Evolutionary conservation across 2,888 invertebrate genomes (phyloP).

Genomic region (Plagiodera versicolora): DNA sequence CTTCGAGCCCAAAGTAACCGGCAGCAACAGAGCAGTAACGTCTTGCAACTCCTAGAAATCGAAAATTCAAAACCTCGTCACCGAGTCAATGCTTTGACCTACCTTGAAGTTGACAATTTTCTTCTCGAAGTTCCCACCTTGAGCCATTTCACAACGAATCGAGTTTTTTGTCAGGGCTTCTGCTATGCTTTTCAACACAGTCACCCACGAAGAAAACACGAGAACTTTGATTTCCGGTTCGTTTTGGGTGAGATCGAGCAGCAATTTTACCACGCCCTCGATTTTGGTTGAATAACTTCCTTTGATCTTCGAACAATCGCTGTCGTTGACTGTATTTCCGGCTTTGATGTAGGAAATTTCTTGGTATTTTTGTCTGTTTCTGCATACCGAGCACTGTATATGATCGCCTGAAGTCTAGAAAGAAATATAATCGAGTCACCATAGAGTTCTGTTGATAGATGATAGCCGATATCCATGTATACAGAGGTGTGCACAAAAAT

Average conservation of each 20-base stretch:
- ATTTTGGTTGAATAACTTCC: constrained; percentile 75
- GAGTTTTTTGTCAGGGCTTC: constrained; percentile 60
- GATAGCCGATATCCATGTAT: too few relatives aligned
- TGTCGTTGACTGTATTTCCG: constrained; percentile 34
- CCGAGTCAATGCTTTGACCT: constrained; percentile 41
- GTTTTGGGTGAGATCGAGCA: constrained; percentile 58
- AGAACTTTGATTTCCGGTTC: constrained; percentile 67
- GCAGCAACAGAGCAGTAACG: constrained; percentile 66
- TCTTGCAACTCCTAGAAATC: constrained; percentile 50
- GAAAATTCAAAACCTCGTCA: neutral
- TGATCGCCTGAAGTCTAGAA: constrained; percentile 19
- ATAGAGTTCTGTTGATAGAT: too few relatives aligned
- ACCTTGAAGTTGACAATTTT: constrained; percentile 58
- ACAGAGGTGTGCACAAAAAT: too few relatives aligned
- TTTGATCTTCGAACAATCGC: constrained; percentile 50
- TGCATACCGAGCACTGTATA: constrained; percentile 63
- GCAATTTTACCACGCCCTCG: constrained; percentile 61
- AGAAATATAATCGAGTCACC: too few relatives aligned
- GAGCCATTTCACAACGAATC: constrained; percentile 47
- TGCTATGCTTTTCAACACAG: constrained; percentile 59
- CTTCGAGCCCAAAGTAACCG: constrained; percentile 69
- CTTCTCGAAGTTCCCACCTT: constrained; percentile 36
- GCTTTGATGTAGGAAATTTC: constrained; percentile 58
- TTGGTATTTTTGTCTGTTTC: constrained; percentile 56
- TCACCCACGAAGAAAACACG: constrained; percentile 68